Evolutionary conservation across 2,113 vertebrate genomes (phyloP), one percentile per base, ranked within the genome.

Genomic region (Pituophis catenifer): DNA sequence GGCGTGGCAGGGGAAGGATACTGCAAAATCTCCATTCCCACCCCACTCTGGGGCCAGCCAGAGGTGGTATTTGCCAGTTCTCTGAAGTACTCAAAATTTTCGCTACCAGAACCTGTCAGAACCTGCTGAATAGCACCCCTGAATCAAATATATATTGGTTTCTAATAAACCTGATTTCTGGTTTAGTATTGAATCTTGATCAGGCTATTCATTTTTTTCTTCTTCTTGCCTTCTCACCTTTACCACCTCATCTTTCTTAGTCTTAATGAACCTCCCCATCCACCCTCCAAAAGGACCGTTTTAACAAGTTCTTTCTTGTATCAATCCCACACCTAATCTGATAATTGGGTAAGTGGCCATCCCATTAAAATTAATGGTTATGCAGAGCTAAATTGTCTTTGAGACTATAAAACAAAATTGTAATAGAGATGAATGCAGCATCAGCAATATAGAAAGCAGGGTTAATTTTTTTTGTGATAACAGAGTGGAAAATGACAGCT

Each of bases 301-400:
- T 92, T 75, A 65, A 1, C 95, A n/a, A 96, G 95, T 94, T 10
- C 90, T 93, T 95, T 95, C 86, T 95, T 95, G 94, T 90, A 92
- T 54, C 29, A 91, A 92, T 57, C 55, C 91, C 24, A 19, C 91
- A 11, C 92, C 65, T 94, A 94, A 94, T 94, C 93, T 54, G 93
- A 75, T 93, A 95, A 90, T 54, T 57, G 92, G 92, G 53, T 94
- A 94, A 92, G n/a, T 75, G 93, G 29, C 12, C 92, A 19, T 48
- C 89, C 89, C 94, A 91, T 89, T 94, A 12, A 95, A 95, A 97
- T 94, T 94, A 94, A 54, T 38, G 92, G 92, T 87, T 94, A 90
- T 54, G 81, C 81, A 44, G 55, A 24, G 89, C 33, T 62, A 85
- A 21, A 57, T 17, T 50, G 90, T 53, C 50, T 29, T 87, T 23